These are phyloP conservation scores for Heterocephalus glaber DNA, from an alignment of 2,113 vertebrate genomes.

Conservation along the genomic window DNA sequence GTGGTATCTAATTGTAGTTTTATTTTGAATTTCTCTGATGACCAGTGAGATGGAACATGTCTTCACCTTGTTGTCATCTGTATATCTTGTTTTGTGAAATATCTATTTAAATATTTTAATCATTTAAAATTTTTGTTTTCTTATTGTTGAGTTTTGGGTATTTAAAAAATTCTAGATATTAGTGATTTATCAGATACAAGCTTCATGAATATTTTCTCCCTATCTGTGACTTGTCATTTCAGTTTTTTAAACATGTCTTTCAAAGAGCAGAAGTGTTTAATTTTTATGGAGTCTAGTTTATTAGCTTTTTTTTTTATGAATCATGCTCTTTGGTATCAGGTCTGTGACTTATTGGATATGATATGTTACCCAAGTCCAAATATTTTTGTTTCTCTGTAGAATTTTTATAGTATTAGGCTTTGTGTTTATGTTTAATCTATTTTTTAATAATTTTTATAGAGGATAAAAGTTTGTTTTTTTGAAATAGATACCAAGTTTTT, in stretches of 20 bases:
- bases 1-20: not conserved
- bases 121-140: not conserved
- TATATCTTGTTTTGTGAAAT: not conserved
- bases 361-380: not conserved
- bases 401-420: not conserved
- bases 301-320: not conserved
- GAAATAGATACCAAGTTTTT: not conserved
- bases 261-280: not conserved
- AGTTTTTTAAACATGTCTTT: conserved; percentile 9
- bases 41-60: not conserved
- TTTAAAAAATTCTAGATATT: not conserved
- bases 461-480: not conserved
- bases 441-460: conserved; percentile 27
- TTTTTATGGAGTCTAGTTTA: not conserved
- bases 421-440: not conserved
- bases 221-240: not conserved
- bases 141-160: not conserved
- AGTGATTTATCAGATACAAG: not conserved
- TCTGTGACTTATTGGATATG: not conserved
- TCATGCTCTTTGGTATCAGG: not conserved
- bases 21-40: conserved; percentile 14
- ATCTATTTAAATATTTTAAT: not conserved
- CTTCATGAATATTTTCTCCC: not conserved
- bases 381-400: conserved; percentile 1
- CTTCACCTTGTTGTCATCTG: not conserved